Base-by-base conservation (phyloP, 2,113 vertebrate species). In the Canis aureus region DNA sequence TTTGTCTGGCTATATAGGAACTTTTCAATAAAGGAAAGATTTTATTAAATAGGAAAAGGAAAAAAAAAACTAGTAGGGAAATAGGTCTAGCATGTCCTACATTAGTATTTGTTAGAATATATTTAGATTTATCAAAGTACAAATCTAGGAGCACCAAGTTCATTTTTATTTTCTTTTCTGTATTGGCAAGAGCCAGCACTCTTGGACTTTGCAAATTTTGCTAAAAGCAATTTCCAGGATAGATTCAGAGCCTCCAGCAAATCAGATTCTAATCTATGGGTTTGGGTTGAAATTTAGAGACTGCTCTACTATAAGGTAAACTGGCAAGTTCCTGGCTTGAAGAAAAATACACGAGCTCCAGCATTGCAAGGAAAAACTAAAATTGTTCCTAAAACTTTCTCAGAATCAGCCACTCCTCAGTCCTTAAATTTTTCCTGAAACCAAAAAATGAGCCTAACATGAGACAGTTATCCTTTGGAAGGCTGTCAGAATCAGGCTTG, bases 91-190 rank as follows among this genome's bases (percentile, higher is more conserved):
- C 53, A 59, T 90, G 90, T 94, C 25, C 29, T 82, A 69, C 23
- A 43, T 82, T 60, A 35, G 16, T 38, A 25, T 66, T 73, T 87
- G 55, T 83, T 96, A 79, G 60, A 96, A 16, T 11, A n/a, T 4
- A 20, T 49, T 29, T 90, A 92, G 23, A 64, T 53, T 86, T 78
- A 80, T 89, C 15, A 71, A 69, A 73, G 38, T 17, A 57, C 1
- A 82, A 22, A 17, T 32, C 38, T 85, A 59, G 67, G 9, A 67
- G 22, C 2, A 35, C 38, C 20, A 94, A 82, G 55, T 12, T 15
- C 23, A 89, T 76, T 91, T 96, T 57, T 73, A 71, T 95, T 82
- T 87, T 84, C 80, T 55, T 73, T 73, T 35, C 43, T 78, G 8
- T 62, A 89, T 59, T 79, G 32, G 38, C 25, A 76, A 96, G 38